Conservation (phyloP, 2,113 vertebrate species). For the Tupaia tana region DNA sequence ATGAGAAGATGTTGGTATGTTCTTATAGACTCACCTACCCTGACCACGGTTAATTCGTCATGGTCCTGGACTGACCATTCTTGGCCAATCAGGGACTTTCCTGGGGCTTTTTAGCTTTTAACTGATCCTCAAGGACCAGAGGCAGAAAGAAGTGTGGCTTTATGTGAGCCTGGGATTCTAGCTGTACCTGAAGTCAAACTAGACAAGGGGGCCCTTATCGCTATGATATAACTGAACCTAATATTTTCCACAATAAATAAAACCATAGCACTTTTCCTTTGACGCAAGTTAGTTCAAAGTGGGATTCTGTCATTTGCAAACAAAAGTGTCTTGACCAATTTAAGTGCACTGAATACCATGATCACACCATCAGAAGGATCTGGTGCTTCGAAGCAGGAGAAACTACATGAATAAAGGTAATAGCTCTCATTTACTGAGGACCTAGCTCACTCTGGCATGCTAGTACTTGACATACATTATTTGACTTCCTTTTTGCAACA, state of each 20-base stretch:
- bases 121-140: not conserved
- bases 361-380: not conserved
- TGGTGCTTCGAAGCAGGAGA: not conserved
- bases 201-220: not conserved
- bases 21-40: not conserved
- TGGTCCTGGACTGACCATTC: not conserved
- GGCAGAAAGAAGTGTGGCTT: not conserved
- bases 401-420: not conserved
- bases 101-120: not conserved
- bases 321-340: not conserved
- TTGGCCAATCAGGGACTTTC: not conserved
- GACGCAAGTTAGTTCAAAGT: not conserved
- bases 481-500: not conserved
- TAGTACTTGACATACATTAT: not conserved
- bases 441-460: not conserved
- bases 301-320: not conserved
- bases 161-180: not conserved
- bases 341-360: not conserved
- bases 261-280: not conserved
- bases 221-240: not conserved
- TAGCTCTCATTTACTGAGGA: not conserved
- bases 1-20: not conserved
- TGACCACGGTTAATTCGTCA: not conserved
- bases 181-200: not conserved
- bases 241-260: not conserved